phyloP scores from a whole-genome alignment of 2,888 invertebrate species.

The Auanema freiburgensis region DNA sequence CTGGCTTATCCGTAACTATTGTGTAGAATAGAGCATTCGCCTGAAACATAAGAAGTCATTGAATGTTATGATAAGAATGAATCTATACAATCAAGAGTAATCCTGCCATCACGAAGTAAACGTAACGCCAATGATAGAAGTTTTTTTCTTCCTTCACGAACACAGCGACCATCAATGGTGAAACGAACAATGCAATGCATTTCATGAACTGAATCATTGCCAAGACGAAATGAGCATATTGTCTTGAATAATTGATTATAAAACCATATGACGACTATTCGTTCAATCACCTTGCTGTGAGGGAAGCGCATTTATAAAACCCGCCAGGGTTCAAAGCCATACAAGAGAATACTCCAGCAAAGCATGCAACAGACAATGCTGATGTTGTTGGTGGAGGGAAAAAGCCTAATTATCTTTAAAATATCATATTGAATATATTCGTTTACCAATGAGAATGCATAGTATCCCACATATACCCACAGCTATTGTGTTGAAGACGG shows the following conservation, averaged over 20 bases:
- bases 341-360: constrained; percentile 40
- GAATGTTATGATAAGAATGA: too few species aligned
- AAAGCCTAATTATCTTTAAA: too few species aligned
- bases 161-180: too few species aligned
- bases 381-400: constrained; percentile 15
- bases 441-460: constrained; percentile 24
- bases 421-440: too few species aligned
- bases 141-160: too few species aligned
- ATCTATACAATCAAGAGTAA: too few species aligned
- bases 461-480: constrained; percentile 46
- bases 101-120: too few species aligned
- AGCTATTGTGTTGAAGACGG: constrained; percentile 50
- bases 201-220: constrained; percentile 55
- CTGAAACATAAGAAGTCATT: constrained; percentile 22
- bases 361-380: constrained; percentile 9
- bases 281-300: constrained; percentile 18
- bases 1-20: constrained; percentile 49
- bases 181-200: constrained; percentile 51
- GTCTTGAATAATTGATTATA: constrained; percentile 17
- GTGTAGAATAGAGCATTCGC: constrained; percentile 47
- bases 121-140: too few species aligned
- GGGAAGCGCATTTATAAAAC: constrained; percentile 58
- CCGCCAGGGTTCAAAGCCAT: constrained; percentile 58
- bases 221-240: constrained; percentile 49
- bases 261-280: too few species aligned